Percentiles rank a stretch among this genome's conserved stretches.
Evolutionary conservation across 2,888 invertebrate genomes (phyloP).

Genomic region (Eristalis arbustorum): DNA sequence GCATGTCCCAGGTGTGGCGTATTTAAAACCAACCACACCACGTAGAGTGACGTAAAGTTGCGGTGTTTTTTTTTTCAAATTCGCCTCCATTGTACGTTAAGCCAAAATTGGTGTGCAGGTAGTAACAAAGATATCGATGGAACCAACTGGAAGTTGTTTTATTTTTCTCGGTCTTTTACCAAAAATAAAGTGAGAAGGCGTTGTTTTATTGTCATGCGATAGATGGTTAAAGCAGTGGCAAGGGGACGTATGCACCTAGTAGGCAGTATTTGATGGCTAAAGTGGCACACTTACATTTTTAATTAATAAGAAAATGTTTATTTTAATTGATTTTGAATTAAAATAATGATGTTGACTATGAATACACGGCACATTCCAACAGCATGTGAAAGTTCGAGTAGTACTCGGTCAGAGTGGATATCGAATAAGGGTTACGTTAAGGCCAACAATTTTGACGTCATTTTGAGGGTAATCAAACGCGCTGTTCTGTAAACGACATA

Average conservation of each 20-base stretch:
- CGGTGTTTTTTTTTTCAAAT: background rate
- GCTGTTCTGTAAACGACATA: background rate
- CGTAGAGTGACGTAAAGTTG: background rate
- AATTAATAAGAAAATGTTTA: slow-evolving; percentile 31
- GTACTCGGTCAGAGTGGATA: background rate
- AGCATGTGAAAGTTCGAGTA: too few relatives aligned
- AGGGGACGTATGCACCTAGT: background rate
- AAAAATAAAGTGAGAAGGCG: slow-evolving; percentile 26
- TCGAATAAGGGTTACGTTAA: background rate
- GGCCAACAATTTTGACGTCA: slow-evolving; percentile 5
- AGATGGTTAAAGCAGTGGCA: slow-evolving; percentile 29
- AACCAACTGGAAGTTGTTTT: slow-evolving; percentile 38
- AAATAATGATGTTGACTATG: background rate
- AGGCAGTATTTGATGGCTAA: slow-evolving; percentile 6
- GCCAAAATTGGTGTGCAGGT: slow-evolving; percentile 10
- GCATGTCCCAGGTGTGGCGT: slow-evolving; percentile 64
- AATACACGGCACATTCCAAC: background rate
- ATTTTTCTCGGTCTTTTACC: slow-evolving; percentile 6
- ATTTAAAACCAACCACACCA: slow-evolving; percentile 25
- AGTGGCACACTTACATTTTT: slow-evolving; percentile 56
- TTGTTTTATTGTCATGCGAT: slow-evolving; percentile 37
- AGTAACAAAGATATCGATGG: slow-evolving; percentile 27
- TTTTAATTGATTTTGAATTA: background rate
- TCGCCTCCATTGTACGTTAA: slow-evolving; percentile 2
- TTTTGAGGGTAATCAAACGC: background rate